phyloP scores from a whole-genome alignment of 2,113 vertebrate genomes.

The Lophura nycthemera region DNA sequence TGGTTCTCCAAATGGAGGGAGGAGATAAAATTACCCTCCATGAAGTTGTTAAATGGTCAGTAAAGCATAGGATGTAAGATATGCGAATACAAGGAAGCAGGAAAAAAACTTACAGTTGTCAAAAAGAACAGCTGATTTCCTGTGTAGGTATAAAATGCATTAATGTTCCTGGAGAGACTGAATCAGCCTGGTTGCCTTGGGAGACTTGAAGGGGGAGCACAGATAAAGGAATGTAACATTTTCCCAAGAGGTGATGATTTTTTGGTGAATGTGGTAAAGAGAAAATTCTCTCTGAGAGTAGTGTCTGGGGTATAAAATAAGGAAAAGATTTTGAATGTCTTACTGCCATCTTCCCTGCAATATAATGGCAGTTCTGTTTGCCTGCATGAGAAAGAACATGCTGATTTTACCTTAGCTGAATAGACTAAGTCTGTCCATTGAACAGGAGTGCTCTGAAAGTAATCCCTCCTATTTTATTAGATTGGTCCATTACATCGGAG shows the following conservation, averaged over 20 bases:
- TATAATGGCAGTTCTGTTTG: background rate
- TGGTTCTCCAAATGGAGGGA: background rate
- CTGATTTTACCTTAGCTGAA: background rate
- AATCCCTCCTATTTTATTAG: background rate
- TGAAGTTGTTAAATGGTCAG: background rate
- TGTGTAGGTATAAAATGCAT: rapidly evolving
- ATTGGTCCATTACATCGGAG: background rate
- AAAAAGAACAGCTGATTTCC: background rate
- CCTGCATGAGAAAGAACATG: background rate
- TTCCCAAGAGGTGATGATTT: background rate
- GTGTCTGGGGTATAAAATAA: background rate
- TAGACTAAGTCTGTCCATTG: background rate
- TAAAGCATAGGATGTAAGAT: background rate
- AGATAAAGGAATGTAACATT: background rate
- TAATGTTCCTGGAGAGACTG: background rate
- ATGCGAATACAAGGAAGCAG: background rate
- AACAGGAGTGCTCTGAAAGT: background rate
- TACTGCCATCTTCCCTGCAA: background rate
- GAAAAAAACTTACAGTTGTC: background rate
- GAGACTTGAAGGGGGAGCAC: background rate
- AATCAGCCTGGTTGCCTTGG: background rate
- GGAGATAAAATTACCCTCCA: background rate
- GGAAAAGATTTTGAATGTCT: background rate
- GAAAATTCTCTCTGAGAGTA: background rate
- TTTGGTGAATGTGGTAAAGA: background rate